Evolutionary conservation across 2,888 invertebrate genomes (phyloP), one percentile per base, ranked within the genome.

Genomic region (Zygaena filipendulae): DNA sequence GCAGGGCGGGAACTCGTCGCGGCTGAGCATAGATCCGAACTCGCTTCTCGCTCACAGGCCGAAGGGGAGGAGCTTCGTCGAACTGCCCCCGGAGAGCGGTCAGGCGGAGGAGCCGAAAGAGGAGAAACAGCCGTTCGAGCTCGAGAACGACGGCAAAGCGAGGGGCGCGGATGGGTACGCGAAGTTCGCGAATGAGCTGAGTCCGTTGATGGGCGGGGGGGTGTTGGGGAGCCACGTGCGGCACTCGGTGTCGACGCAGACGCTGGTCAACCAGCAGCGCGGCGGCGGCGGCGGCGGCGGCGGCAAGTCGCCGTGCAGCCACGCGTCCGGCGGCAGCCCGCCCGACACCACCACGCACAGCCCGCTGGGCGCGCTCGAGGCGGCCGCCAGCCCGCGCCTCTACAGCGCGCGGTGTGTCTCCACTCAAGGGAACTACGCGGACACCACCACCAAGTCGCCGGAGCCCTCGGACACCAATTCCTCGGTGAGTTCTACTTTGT

Each of bases 281-380:
- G 49, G 52, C 23, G n/a, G n/a, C n/a, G n/a, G n/a, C n/a, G n/a
- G n/a, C n/a, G n/a, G n/a, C n/a, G n/a, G n/a, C n/a, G n/a, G n/a
- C n/a, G 56, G 52, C 22, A 59, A 59, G 38, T 62, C 62, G 3
- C 57, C 83, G 43, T 45, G 44, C 14, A 42, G 43, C 7, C 51
- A 45, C 25, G 59, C 51, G 9, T 52, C 58, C 5, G 60, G 62
- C 11, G 48, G 59, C 35, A 63, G 62, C 22, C 91, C 92, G 4
- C 92, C 92, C 0, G 92, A 92, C 50, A 92, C 92, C 0, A 92
- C 92, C 1, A 92, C 92, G 1, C 89, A 89, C 51, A 91, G 91
- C 62, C 92, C 92, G 8, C 75, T 86, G 32, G 88, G 87, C 30
- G 82, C 86, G 3, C 64, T 75, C 22, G 72, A 69, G 40, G 43